These are phyloP conservation scores for Muscicapa comitata DNA, from an alignment of 2,797 vertebrate genomes.

Conservation along the genomic window DNA sequence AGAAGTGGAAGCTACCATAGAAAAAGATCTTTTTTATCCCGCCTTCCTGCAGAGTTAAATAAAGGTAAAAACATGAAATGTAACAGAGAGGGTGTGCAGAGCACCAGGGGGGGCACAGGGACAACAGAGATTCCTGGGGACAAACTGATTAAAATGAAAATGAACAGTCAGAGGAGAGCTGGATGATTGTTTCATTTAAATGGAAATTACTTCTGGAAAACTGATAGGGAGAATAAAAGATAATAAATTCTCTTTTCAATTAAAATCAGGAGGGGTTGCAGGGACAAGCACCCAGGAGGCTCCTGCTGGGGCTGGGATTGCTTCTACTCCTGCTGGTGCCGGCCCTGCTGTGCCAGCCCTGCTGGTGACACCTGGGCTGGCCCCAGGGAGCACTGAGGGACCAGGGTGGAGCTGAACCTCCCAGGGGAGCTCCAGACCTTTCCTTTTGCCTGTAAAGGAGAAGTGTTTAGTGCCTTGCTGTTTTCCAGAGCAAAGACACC, in stretches of 20 bases:
- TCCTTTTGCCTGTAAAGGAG: not conserved
- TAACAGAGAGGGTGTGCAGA: not conserved
- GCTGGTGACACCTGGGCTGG: not conserved
- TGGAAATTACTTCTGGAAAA: not conserved
- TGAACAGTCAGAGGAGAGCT: not conserved
- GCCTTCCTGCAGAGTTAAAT: not conserved
- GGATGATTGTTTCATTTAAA: not conserved
- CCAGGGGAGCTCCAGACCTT: not conserved
- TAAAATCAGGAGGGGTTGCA: not conserved
- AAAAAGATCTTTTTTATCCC: not conserved
- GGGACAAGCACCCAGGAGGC: not conserved
- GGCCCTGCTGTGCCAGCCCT: not conserved
- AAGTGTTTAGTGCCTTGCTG: not conserved
- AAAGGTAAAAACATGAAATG: not conserved
- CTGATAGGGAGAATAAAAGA: not conserved
- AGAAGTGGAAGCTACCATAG: not conserved
- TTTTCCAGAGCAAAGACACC: not conserved
- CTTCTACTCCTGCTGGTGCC: not conserved
- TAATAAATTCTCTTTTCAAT: not conserved
- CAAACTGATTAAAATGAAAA: not conserved
- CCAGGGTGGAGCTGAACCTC: not conserved
- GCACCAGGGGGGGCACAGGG: rapidly evolving
- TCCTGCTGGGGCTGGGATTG: not conserved
- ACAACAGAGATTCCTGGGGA: not conserved
- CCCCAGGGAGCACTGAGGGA: rapidly evolving